Percentiles rank a stretch among this genome's conserved stretches.
These are phyloP conservation scores for Macrostomum lignano DNA, from an alignment of 1,140 invertebrate species.

Conservation along the genomic window DNA sequence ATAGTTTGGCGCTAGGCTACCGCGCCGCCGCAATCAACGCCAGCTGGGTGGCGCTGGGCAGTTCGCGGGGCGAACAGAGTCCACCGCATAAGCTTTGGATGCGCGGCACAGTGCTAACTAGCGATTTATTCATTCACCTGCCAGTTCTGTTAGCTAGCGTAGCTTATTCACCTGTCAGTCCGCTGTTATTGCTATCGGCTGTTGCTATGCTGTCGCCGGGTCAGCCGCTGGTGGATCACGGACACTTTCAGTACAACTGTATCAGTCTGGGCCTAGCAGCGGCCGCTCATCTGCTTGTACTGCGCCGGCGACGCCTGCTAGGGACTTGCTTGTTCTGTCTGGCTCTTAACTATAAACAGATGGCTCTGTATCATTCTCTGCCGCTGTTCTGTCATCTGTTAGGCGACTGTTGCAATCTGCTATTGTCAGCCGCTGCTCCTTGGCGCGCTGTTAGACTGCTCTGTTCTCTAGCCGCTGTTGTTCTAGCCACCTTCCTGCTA, in stretches of 20 bases:
- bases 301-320: constrained; percentile 34
- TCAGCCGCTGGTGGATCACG: constrained; percentile 74
- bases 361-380: constrained; percentile 84
- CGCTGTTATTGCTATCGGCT: constrained; percentile 4
- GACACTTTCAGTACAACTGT: constrained; percentile 92
- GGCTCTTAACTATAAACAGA: constrained; percentile 91
- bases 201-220: constrained; percentile 47
- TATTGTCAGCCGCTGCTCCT: background rate
- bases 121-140: constrained; percentile 13
- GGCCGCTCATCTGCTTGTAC: constrained; percentile 39
- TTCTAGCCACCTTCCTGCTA: constrained; percentile 41
- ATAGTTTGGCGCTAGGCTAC: constrained; percentile 51
- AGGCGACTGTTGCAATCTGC: constrained; percentile 25
- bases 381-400: constrained; percentile 84
- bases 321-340: constrained; percentile 50
- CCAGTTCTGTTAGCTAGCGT: constrained; percentile 36
- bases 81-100: constrained; percentile 66
- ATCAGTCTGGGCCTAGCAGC: constrained; percentile 62
- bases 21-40: constrained; percentile 29
- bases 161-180: background rate
- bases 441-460: constrained; percentile 3
- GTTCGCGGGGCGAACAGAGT: constrained; percentile 57
- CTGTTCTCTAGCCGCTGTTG: constrained; percentile 23
- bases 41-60: constrained; percentile 39
- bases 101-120: constrained; percentile 34